Evolutionary conservation across 2,113 vertebrate genomes (phyloP), one percentile per base, ranked within the genome.

Genomic region (Mandrillus leucophaeus): DNA sequence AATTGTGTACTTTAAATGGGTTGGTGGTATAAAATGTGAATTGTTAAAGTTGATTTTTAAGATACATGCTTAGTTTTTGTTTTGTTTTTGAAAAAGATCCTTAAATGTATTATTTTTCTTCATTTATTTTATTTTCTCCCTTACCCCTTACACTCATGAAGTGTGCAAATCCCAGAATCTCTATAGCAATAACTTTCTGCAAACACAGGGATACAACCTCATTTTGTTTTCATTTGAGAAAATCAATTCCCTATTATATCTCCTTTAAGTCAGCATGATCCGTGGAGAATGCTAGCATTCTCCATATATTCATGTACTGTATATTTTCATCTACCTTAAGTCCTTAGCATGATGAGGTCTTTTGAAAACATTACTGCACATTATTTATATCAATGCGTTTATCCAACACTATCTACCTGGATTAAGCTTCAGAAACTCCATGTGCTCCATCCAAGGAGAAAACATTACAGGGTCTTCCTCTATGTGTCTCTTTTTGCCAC

Each of bases 391-490:
- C 38, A 23, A 72, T 38, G 22, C 25, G 32, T 94, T 55, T 96
- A 94, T 95, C 96, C 64, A 52, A n/a, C 72, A n/a, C 76, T 96
- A 57, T 50, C 14, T 97, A 97, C 48, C 35, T 96, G 94, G 98
- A 97, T 83, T 87, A 88, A 38, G 82, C 78, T 95, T 96, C 83
- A 88, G 84, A 93, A 20, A 30, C 96, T 50, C 76, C 90, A 5
- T 78, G 14, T 83, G 7, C 88, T 98, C 93, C 81, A 88, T 98
- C 93, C 81, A 88, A 86, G 32, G 89, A 96, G 96, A 97, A 96
- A 96, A 90, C 35, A 90, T 85, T 72, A 83, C 17, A 86, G 8
- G 3, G 68, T 92, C 59, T 96, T 90, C 32, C 94, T 97, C 80
- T 81, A 8, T 55, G 79, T 68, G 85, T 35, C 66, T 82, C 45